Percentiles rank a stretch among this genome's conserved stretches.
phyloP scores from a whole-genome alignment of 2,888 invertebrate species.

The Barypeithes pellucidus region DNA sequence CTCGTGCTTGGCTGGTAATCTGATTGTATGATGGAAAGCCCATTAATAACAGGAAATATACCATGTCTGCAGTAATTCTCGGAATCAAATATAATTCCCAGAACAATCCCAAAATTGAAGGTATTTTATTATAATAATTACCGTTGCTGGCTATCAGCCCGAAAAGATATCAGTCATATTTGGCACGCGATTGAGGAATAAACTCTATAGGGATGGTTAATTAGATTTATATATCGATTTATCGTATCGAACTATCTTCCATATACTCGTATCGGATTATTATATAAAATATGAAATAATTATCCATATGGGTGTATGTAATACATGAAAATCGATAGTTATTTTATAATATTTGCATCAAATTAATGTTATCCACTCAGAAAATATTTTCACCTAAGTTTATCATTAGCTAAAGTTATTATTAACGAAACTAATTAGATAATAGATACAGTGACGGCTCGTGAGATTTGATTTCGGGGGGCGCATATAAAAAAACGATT shows the following conservation, averaged over 20 bases:
- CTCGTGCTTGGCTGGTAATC: neutral
- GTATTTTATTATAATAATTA: conserved; percentile 48
- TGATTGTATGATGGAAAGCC: neutral
- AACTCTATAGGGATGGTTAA: neutral
- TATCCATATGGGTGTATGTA: too few relatives aligned
- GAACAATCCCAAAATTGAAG: conserved; percentile 33
- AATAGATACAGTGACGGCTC: too few relatives aligned
- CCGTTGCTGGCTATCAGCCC: conserved; percentile 45
- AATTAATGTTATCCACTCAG: too few relatives aligned
- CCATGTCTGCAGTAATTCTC: conserved; percentile 20
- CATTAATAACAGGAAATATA: conserved; percentile 10
- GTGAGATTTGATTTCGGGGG: too few relatives aligned
- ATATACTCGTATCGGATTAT: too few relatives aligned
- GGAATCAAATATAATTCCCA: conserved; percentile 9
- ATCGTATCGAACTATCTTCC: neutral
- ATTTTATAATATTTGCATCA: too few relatives aligned
- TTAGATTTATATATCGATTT: neutral
- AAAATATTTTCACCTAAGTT: too few relatives aligned
- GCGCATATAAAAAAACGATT: too few relatives aligned
- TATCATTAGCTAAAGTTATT: too few relatives aligned
- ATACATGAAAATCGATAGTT: too few relatives aligned
- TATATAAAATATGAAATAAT: too few relatives aligned
- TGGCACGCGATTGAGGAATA: conserved; percentile 41
- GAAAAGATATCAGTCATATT: conserved; percentile 46
- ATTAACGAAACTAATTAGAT: too few relatives aligned